phyloP scores from a whole-genome alignment of 2,888 invertebrate genomes.

The Tricholauxania praeusta region DNA sequence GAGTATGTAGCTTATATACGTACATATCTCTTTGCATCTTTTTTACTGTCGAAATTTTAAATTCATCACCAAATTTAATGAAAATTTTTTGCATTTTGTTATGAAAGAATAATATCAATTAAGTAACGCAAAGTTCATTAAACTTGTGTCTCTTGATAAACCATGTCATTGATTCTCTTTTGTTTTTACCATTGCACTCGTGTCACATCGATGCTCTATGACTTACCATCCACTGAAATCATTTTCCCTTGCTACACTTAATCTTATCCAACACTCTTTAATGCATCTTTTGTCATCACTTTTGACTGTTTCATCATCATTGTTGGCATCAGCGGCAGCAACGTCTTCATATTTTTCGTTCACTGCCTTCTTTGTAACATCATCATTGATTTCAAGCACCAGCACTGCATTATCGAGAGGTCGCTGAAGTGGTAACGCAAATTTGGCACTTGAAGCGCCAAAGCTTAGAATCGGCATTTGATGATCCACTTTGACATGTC shows the following conservation, averaged over 20 bases:
- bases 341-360: slow-evolving; percentile 11
- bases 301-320: slow-evolving; percentile 31
- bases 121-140: neutral
- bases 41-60: too few relatives aligned
- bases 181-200: neutral
- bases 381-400: slow-evolving; percentile 44
- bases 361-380: neutral
- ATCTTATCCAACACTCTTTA: slow-evolving; percentile 44
- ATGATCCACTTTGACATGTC: slow-evolving; percentile 54
- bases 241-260: slow-evolving; percentile 27
- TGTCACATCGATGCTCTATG: too few relatives aligned
- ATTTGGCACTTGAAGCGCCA: slow-evolving; percentile 50
- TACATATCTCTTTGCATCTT: too few relatives aligned
- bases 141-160: neutral
- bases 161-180: neutral
- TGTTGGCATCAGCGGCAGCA: neutral
- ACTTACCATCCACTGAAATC: slow-evolving; percentile 14
- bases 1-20: too few relatives aligned
- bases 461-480: slow-evolving; percentile 53
- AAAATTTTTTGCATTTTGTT: too few relatives aligned
- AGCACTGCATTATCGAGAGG: slow-evolving; percentile 54
- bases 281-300: slow-evolving; percentile 36
- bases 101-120: too few relatives aligned
- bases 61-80: too few relatives aligned
- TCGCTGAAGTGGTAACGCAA: slow-evolving; percentile 54